A percentile compares a stretch with the other conserved stretches of the same genome.
Evolutionary conservation across 1,140 invertebrate genomes (phyloP).

Genomic region (Drosophila pectinifera): DNA sequence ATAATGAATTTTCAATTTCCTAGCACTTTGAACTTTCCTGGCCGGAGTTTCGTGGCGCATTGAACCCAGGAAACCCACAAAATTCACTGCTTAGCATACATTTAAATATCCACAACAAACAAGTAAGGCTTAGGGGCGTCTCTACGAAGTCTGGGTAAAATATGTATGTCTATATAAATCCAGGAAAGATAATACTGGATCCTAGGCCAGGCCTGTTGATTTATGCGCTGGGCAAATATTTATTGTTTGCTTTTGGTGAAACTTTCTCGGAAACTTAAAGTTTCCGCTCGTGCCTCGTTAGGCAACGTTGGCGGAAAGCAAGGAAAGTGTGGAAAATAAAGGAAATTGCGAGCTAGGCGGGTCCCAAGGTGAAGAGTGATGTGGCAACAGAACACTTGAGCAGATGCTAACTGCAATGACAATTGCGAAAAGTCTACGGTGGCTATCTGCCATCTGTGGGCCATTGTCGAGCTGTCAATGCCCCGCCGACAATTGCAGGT

Average conservation of each 20-base stretch:
- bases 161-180: constrained; percentile 25
- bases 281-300: constrained; percentile 33
- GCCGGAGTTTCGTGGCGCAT: constrained; percentile 16
- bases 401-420: constrained; percentile 69
- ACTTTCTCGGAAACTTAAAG: constrained; percentile 42
- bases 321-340: constrained; percentile 14
- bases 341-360: constrained; percentile 4
- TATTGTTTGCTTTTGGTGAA: constrained; percentile 54
- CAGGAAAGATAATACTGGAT: constrained; percentile 66
- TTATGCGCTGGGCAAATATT: constrained; percentile 72
- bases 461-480: constrained; percentile 71
- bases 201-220: constrained; percentile 72
- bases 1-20: constrained; percentile 49
- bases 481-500: constrained; percentile 60
- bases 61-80: constrained; percentile 29
- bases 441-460: constrained; percentile 24
- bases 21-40: constrained; percentile 41
- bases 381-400: constrained; percentile 28
- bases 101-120: constrained; percentile 74
- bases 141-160: constrained; percentile 14
- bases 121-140: constrained; percentile 56
- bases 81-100: constrained; percentile 65
- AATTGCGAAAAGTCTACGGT: constrained; percentile 57
- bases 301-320: constrained; percentile 4
- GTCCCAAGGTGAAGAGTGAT: constrained; percentile 22